Percentiles rank a stretch among this genome's conserved stretches.
Evolutionary conservation across 2,113 vertebrate genomes (phyloP).

Genomic region (Anhinga rufa): DNA sequence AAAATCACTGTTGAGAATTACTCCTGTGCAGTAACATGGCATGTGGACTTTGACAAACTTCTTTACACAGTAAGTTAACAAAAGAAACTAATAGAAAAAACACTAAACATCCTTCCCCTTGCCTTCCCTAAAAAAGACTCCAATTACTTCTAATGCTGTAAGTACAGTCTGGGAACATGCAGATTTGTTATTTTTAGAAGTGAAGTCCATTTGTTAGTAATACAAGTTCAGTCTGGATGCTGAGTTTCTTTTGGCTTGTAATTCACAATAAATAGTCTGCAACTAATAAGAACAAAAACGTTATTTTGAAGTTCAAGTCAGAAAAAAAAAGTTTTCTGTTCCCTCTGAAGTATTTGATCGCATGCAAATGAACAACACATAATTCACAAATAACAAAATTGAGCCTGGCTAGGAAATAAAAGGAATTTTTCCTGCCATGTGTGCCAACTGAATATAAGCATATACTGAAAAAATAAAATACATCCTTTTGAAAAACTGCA

Average conservation of each 20-base stretch:
- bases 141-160: neutral
- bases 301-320: neutral
- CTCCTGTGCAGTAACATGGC: neutral
- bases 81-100: neutral
- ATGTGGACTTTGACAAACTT: neutral
- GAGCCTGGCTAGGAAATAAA: neutral
- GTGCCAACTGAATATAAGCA: neutral
- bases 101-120: neutral
- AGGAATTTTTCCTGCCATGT: neutral
- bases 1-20: neutral
- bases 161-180: neutral
- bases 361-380: neutral
- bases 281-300: neutral
- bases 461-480: neutral
- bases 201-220: neutral
- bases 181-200: neutral
- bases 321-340: neutral
- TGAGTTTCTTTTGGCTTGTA: neutral
- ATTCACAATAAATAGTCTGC: neutral
- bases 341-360: neutral
- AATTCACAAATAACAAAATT: neutral
- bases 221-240: neutral
- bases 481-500: neutral
- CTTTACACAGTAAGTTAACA: neutral
- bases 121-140: neutral